Conservation (phyloP, 2,113 vertebrate genomes). For the Psilopogon haemacephalus region DNA sequence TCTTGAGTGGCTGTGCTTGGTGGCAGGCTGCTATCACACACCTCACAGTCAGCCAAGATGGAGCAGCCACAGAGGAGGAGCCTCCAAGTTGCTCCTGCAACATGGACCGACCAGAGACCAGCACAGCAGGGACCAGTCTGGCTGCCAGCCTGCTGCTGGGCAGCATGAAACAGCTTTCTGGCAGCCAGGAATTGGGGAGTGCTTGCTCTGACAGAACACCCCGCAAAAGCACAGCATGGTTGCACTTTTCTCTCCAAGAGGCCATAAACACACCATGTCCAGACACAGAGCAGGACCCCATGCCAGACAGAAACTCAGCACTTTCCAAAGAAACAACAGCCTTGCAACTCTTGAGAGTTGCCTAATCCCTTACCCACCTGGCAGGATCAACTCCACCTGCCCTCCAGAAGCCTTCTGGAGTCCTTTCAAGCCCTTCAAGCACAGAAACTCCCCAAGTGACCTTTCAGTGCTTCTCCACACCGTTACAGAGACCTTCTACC, state of each 20-base stretch:
- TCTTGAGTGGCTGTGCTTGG: neutral
- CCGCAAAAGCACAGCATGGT: fast-evolving
- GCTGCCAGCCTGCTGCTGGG: neutral
- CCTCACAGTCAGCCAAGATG: neutral
- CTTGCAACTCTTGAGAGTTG: neutral
- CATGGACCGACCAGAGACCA: neutral
- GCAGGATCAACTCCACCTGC: neutral
- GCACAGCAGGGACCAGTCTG: neutral
- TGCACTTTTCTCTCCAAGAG: neutral
- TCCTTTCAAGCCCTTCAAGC: neutral
- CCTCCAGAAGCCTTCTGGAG: neutral
- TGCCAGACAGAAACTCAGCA: neutral
- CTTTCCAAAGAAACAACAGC: neutral
- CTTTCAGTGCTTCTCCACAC: neutral
- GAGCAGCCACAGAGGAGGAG: neutral
- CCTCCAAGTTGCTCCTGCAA: neutral
- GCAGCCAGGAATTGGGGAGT: neutral
- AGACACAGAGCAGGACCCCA: neutral
- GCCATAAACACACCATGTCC: neutral
- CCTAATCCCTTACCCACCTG: fast-evolving
- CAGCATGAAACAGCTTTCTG: neutral
- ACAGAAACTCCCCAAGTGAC: neutral
- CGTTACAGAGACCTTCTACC: neutral
- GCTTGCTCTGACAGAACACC: neutral
- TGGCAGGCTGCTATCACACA: neutral